Evolutionary conservation across 2,113 vertebrate species (phyloP).

Genomic region (Melospiza georgiana): DNA sequence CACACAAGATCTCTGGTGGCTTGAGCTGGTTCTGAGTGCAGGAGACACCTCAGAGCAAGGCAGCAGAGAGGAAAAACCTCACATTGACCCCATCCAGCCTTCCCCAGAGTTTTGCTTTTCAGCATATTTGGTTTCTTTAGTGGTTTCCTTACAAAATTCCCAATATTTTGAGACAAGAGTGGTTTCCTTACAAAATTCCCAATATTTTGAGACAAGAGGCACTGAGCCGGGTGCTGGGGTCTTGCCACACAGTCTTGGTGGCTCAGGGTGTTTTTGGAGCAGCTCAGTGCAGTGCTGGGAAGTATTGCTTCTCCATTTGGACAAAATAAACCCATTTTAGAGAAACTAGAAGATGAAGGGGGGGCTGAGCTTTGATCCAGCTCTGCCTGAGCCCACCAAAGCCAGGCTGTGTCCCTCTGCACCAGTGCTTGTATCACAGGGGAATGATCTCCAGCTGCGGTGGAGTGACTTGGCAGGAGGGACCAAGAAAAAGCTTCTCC

Average conservation of each 20-base stretch:
- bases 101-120: not conserved
- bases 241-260: not conserved
- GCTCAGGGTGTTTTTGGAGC: not conserved
- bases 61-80: not conserved
- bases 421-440: not conserved
- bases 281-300: not conserved
- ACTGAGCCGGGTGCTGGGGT: accelerated
- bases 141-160: not conserved
- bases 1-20: not conserved
- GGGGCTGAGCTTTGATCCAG: not conserved
- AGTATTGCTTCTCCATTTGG: not conserved
- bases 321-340: not conserved
- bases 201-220: not conserved
- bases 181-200: not conserved
- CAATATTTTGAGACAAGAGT: not conserved
- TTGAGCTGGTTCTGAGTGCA: accelerated
- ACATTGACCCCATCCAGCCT: not conserved
- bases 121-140: not conserved
- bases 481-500: not conserved
- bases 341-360: not conserved
- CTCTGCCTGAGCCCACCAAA: not conserved
- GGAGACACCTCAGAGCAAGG: not conserved
- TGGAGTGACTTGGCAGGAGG: not conserved
- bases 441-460: not conserved
- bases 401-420: not conserved